These are phyloP conservation scores for Apodemus sylvaticus DNA, from an alignment of 2,113 vertebrate genomes.

Conservation along the genomic window DNA sequence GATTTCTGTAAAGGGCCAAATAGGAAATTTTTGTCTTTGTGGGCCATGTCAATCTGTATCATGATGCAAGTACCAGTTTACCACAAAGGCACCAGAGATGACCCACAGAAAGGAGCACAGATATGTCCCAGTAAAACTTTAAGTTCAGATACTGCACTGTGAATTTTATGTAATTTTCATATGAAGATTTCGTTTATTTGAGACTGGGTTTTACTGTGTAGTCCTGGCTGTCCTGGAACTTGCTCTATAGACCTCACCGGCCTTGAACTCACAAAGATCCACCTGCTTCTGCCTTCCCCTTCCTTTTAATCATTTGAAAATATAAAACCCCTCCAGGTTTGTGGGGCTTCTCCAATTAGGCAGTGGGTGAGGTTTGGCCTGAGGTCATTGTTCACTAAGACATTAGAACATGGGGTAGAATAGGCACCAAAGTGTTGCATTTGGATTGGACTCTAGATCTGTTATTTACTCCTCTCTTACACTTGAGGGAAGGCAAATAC, in stretches of 20 bases:
- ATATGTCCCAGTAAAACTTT: neutral
- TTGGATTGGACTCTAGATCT: neutral
- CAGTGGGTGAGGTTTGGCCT: neutral
- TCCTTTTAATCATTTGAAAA: neutral
- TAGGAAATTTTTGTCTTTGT: neutral
- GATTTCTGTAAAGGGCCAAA: neutral
- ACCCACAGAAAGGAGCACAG: neutral
- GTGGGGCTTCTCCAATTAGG: neutral
- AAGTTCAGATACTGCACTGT: neutral
- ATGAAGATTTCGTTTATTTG: neutral
- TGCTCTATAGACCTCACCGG: neutral
- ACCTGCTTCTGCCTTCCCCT: neutral
- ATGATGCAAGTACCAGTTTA: neutral
- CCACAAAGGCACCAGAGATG: neutral
- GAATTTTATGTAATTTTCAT: conserved; percentile 4
- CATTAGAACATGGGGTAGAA: neutral
- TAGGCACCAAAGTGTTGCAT: neutral
- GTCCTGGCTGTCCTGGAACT: neutral
- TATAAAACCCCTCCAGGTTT: neutral
- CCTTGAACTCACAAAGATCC: neutral
- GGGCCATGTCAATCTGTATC: neutral
- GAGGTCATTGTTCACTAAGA: neutral
- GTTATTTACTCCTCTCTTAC: neutral
- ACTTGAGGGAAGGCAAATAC: neutral
- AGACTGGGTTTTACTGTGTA: too few relatives aligned